Percentiles rank a stretch among this genome's conserved stretches.
These are phyloP conservation scores for Rhynchonema sp. DNA, from an alignment of 2,888 invertebrate genomes.

Conservation along the genomic window DNA sequence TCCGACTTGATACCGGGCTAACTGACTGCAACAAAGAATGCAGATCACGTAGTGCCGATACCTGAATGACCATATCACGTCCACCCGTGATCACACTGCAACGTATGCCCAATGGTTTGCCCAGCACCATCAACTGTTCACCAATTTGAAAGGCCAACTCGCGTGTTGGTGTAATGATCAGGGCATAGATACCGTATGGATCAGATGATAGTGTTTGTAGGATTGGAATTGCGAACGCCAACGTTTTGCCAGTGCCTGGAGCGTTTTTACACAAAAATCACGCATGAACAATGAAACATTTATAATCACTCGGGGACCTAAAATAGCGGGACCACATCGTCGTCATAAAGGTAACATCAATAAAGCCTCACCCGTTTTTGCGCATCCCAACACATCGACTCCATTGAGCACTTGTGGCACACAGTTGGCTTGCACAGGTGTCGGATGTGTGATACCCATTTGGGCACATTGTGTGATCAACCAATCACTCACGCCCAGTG, in stretches of 20 bases:
- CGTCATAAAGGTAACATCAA: no score
- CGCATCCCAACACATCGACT: not conserved
- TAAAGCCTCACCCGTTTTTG: not conserved
- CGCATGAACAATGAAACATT: no score
- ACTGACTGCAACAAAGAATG: no score
- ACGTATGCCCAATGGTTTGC: conserved; percentile 62
- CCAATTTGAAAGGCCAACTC: conserved; percentile 24
- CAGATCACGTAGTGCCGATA: no score
- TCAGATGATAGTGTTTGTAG: conserved; percentile 74
- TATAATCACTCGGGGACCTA: no score
- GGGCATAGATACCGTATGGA: conserved; percentile 83
- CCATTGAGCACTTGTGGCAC: not conserved
- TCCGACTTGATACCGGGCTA: no score
- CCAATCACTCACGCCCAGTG: no score
- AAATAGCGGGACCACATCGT: no score
- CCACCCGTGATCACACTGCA: conserved; percentile 68
- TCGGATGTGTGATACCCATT: not conserved
- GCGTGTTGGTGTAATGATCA: conserved; percentile 72
- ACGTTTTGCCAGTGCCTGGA: conserved; percentile 95
- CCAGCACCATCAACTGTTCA: conserved; percentile 79
- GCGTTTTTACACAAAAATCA: no score
- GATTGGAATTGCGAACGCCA: conserved; percentile 87
- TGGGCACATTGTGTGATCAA: not conserved
- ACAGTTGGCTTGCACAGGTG: not conserved
- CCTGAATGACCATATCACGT: not conserved